These are phyloP conservation scores for Drosophila pruinosa DNA, from an alignment of 1,140 invertebrate species.

Conservation along the genomic window DNA sequence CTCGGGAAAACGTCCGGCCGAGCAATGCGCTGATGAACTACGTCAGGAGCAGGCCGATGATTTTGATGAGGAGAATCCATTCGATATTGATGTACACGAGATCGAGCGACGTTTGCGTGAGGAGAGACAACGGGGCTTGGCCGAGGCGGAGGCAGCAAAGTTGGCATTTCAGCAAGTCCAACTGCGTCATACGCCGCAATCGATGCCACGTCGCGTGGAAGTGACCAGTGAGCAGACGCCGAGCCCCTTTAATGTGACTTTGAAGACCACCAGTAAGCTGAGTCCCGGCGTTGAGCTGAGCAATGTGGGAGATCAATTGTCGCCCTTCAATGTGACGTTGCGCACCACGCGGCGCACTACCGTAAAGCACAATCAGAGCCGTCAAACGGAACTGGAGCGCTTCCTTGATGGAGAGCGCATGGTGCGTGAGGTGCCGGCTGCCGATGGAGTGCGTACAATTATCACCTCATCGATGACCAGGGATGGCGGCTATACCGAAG, in stretches of 20 bases:
- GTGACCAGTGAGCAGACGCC: conserved; percentile 63
- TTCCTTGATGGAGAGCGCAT: conserved; percentile 70
- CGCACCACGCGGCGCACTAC: conserved; percentile 62
- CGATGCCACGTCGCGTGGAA: conserved; percentile 80
- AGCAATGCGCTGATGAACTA: conserved; percentile 55
- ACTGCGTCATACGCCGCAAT: conserved; percentile 84
- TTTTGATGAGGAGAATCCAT: conserved; percentile 75
- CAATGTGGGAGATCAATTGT: conserved; percentile 87
- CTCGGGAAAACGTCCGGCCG: conserved; percentile 53
- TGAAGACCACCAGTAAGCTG: conserved; percentile 68
- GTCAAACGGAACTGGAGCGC: conserved; percentile 52
- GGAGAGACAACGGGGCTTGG: conserved; percentile 84
- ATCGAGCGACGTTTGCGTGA: conserved; percentile 85
- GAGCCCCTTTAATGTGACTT: conserved; percentile 73
- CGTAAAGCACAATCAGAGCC: conserved; percentile 45
- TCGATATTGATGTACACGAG: conserved; percentile 84
- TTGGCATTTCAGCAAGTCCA: conserved; percentile 85
- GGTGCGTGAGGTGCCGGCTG: conserved; percentile 64
- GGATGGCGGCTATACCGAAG: conserved; percentile 72
- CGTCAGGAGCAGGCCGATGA: conserved; percentile 57
- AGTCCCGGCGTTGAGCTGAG: conserved; percentile 81
- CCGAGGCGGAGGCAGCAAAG: conserved; percentile 84
- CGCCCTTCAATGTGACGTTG: conserved; percentile 82
- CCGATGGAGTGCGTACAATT: conserved; percentile 74
- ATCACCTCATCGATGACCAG: conserved; percentile 78